Percentiles rank a stretch among this genome's conserved stretches.
These are phyloP conservation scores for Atta colombica DNA, from an alignment of 1,140 invertebrate species.

Conservation along the genomic window DNA sequence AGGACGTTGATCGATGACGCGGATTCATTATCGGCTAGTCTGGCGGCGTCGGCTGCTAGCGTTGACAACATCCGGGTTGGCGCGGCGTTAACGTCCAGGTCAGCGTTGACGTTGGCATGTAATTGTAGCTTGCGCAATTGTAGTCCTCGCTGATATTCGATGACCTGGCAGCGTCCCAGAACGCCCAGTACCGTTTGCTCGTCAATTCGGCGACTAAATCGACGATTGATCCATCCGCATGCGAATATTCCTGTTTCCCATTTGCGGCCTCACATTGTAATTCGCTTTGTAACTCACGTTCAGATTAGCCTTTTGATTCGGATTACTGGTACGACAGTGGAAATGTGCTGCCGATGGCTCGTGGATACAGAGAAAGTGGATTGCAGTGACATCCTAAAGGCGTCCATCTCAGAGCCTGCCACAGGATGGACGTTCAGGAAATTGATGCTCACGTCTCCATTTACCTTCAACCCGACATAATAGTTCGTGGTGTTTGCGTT, in stretches of 20 bases:
- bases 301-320: slow-evolving; percentile 27
- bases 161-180: slow-evolving; percentile 20
- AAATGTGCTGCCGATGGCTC: not conserved
- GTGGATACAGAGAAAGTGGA: not conserved
- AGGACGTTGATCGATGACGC: slow-evolving; percentile 25
- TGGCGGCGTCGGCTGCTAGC: not conserved
- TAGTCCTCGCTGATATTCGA: slow-evolving; percentile 43
- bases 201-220: too few relatives aligned
- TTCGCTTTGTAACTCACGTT: slow-evolving; percentile 30
- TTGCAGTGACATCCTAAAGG: slow-evolving; percentile 14
- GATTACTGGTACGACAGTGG: not conserved
- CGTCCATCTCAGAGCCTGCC: not conserved
- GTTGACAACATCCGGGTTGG: not conserved
- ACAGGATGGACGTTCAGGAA: slow-evolving; percentile 18
- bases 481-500: not conserved
- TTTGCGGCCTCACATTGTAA: not conserved
- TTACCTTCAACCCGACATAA: not conserved
- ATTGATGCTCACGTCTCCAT: slow-evolving; percentile 25
- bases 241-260: not conserved
- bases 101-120: slow-evolving; percentile 39
- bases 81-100: not conserved
- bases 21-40: slow-evolving; percentile 16
- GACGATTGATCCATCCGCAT: not conserved
- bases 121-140: slow-evolving; percentile 60
- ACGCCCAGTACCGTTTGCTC: not conserved